Evolutionary conservation across 2,888 invertebrate species (phyloP).

Genomic region (Lithosia quadra): DNA sequence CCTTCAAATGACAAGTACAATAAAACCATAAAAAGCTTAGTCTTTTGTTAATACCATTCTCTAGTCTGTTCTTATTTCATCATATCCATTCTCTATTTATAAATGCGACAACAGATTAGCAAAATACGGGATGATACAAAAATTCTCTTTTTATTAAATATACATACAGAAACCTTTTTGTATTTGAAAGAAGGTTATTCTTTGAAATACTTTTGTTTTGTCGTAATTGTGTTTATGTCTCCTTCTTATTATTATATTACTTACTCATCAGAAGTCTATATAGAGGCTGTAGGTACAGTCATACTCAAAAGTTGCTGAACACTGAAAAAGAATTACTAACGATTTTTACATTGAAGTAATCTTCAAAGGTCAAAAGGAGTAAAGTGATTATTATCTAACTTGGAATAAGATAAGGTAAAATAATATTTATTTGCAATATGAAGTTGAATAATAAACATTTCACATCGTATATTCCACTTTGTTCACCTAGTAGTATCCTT

Average conservation of each 20-base stretch:
- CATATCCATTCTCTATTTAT: no score
- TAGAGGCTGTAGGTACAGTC: constrained; percentile 39
- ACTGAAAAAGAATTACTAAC: background rate
- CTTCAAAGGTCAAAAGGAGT: background rate
- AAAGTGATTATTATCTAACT: no score
- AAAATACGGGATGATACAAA: constrained; percentile 12
- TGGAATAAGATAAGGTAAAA: no score
- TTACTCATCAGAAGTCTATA: constrained; percentile 48
- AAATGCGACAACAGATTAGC: constrained; percentile 5
- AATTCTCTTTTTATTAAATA: constrained; percentile 14
- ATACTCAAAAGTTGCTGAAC: background rate
- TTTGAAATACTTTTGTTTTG: constrained; percentile 32
- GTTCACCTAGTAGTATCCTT: no score
- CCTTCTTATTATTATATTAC: constrained; percentile 52
- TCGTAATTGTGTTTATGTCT: constrained; percentile 45
- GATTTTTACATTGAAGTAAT: background rate
- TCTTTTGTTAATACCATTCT: no score
- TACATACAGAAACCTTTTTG: constrained; percentile 23
- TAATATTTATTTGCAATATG: no score
- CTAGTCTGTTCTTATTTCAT: no score
- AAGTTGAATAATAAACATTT: no score
- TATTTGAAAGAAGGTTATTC: constrained; percentile 25
- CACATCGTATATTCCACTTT: no score
- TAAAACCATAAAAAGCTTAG: background rate
- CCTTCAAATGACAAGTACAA: no score